Evolutionary conservation across 2,113 vertebrate species (phyloP).

Genomic region (Pomatostomus ruficeps): DNA sequence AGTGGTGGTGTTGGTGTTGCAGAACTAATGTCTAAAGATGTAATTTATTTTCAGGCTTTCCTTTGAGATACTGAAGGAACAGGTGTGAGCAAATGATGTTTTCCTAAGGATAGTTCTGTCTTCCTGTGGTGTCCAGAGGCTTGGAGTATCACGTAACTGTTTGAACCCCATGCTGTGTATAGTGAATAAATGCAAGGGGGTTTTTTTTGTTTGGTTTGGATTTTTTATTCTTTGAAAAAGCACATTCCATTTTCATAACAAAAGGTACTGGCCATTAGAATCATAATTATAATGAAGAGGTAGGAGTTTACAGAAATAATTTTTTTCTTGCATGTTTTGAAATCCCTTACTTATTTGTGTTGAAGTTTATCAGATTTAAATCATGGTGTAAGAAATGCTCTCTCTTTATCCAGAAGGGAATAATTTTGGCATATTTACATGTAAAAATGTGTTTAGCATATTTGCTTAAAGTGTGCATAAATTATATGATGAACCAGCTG

Average conservation of each 20-base stretch:
- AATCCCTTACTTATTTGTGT: neutral
- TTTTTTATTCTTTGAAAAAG: neutral
- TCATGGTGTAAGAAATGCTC: neutral
- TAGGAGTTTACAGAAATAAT: neutral
- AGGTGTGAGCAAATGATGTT: neutral
- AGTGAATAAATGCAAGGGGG: neutral
- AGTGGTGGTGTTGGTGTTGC: neutral
- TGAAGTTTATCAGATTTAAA: neutral
- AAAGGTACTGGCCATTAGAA: neutral
- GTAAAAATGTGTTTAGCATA: neutral
- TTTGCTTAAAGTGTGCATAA: neutral
- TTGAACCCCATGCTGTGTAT: neutral
- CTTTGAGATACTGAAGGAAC: neutral
- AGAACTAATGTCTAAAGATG: neutral
- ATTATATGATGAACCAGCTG: neutral
- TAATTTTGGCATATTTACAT: neutral
- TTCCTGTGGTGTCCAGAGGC: neutral
- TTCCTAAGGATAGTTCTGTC: neutral
- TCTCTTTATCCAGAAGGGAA: neutral
- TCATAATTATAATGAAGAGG: neutral
- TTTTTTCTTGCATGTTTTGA: neutral
- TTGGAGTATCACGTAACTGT: neutral
- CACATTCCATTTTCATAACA: neutral
- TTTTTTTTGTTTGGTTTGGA: neutral
- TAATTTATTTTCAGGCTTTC: neutral